Base-by-base conservation (phyloP, 2,888 invertebrate species). In the Lasioglossum marginatum region DNA sequence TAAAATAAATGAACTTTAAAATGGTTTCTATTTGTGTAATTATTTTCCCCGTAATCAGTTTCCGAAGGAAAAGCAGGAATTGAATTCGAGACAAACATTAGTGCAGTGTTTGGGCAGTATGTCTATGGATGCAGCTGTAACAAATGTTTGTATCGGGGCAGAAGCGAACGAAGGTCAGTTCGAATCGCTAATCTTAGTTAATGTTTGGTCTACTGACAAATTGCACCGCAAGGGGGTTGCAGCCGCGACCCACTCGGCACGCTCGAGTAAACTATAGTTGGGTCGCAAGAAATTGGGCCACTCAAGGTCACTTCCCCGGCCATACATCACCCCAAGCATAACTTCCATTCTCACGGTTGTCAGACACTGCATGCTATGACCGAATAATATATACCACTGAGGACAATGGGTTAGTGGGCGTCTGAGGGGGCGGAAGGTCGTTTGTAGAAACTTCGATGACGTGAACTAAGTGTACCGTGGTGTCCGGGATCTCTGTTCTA, bases 281-380 rank as follows among this genome's bases (percentile, higher is more conserved):
- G 81, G 40, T 40, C 72, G 40, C 52, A 80, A 82, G 80, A 82
- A 82, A 80, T 72, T 48, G 45, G 78, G 40, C 48, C n/a, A 40
- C n/a, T 66, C 81, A 80, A 80, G 80, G 81, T 60, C 81, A 48
- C 71, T 16, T 60, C 31, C 71, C 71, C 14, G 31, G 27, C 40
- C 34, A 72, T 72, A 40, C 48, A 72, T 73, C 81, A 66, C 34
- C 40, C n/a, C 31, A 2, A 34, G 40, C 45, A 23, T 43, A 45
- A 48, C 57, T 79, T 34, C 52, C 74, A 68, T 48, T 68, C 52
- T 34, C 81, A 31, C 31, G 40, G 48, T 48, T 52, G 63, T 79
- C 78, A 27, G 23, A 57, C 40, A 16, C 70, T 48, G 45, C 31
- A 48, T 23, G 37, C 37, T 27, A 27, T 19, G 57, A n/a, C 37